phyloP scores from a whole-genome alignment of 2,113 vertebrate genomes.

The Onychorhynchus coronatus region DNA sequence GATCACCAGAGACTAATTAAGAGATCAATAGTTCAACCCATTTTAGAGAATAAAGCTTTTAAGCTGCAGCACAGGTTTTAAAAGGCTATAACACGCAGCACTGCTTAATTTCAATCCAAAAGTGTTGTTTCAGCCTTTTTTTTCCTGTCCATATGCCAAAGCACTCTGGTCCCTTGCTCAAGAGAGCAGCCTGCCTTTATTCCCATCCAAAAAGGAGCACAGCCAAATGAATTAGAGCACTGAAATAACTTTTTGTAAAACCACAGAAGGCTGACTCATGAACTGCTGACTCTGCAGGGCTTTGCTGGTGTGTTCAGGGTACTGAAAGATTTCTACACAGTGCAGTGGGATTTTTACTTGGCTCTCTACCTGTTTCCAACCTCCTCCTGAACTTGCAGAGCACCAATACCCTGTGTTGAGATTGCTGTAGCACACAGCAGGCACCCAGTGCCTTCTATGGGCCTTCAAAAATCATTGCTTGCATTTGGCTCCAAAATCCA shows the following conservation, averaged over 20 bases:
- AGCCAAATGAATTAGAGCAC: slow-evolving; percentile 30
- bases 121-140: slow-evolving; percentile 32
- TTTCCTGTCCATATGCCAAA: background rate
- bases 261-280: slow-evolving; percentile 27
- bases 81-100: background rate
- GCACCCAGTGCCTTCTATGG: rapidly evolving
- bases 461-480: background rate
- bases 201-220: slow-evolving; percentile 9
- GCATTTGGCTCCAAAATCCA: background rate
- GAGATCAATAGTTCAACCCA: background rate
- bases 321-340: background rate
- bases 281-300: background rate
- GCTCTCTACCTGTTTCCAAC: background rate
- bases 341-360: background rate
- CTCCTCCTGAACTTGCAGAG: background rate
- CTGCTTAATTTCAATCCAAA: background rate
- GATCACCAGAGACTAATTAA: background rate
- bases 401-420: rapidly evolving
- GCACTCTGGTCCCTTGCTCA: background rate
- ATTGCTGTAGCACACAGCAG: background rate
- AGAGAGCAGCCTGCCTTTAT: slow-evolving; percentile 19
- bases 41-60: background rate
- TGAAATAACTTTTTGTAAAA: slow-evolving; percentile 2
- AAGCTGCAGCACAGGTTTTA: background rate
- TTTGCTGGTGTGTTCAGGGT: background rate